A percentile compares a stretch with the other conserved stretches of the same genome.
These are phyloP conservation scores for Nebria salina DNA, from an alignment of 2,888 invertebrate species.

Conservation along the genomic window DNA sequence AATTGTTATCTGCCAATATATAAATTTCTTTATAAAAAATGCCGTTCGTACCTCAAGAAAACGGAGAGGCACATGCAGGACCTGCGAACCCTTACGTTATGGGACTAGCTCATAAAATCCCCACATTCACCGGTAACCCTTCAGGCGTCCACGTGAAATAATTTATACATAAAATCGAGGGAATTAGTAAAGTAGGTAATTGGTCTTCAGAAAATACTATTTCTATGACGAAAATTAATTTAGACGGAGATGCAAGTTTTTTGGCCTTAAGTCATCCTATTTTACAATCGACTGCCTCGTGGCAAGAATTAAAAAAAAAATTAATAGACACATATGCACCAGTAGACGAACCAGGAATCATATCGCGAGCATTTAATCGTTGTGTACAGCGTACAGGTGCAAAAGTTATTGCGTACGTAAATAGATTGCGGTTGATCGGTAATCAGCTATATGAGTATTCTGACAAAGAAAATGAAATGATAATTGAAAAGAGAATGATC, in stretches of 20 bases:
- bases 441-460: not conserved
- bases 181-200: not conserved
- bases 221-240: not conserved
- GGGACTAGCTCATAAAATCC: no score
- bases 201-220: not conserved
- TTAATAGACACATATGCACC: not conserved
- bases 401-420: not conserved
- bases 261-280: not conserved
- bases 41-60: no score
- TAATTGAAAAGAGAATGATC: not conserved
- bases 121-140: no score
- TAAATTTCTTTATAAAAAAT: no score
- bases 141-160: not conserved
- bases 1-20: no score
- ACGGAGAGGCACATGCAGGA: no score
- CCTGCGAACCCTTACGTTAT: no score
- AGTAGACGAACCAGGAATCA: not conserved
- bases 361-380: not conserved
- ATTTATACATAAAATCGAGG: not conserved
- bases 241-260: not conserved
- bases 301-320: not conserved
- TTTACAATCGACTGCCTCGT: not conserved
- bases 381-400: not conserved
- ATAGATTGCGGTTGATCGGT: not conserved
- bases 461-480: not conserved